Evolutionary conservation across 2,113 vertebrate species (phyloP), one percentile per base, ranked within the genome.

Genomic region (Ancistrus triradiatus): DNA sequence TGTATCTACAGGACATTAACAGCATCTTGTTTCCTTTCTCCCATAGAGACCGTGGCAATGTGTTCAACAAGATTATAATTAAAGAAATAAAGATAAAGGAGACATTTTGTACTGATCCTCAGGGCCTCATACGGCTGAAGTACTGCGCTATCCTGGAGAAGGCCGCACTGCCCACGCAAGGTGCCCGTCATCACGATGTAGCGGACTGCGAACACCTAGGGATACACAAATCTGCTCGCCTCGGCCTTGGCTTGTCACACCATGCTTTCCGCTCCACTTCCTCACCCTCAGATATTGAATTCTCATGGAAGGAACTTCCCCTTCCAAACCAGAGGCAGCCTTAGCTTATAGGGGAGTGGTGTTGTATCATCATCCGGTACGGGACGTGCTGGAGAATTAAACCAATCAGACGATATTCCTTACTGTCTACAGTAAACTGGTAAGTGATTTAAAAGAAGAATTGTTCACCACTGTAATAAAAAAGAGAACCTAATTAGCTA

Each of bases 251-350:
- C 58, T 37, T 48, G 51, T 67, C 68, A 49, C 18, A 21, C 58
- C 2, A 9, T 1, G 13, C 17, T 66, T 69, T 72, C 65, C 61
- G 44, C 69, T 75, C 35, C 40, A 55, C 59, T 69, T 65, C 55
- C 21, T 60, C 7, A 33, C 60, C 51, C 55, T 69, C 33, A 68
- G 43, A 58, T 22, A 47, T 57, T 7, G 27, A 44, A 68, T 57
- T 57, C 55, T 50, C 38, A 52, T 37, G 40, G 28, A 28, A 62
- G 13, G 10, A 22, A 15, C 4, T 6, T 49, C 37, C 35, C 17
- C 14, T 2, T 59, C 57, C 38, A 15, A 1, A 24, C 61, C 59
- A 31, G 19, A 60, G 38, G 44, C 43, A 28, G 27, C 15, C 21
- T 59, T 13, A 21, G 42, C 11, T 47, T 19, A n/a, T n/a, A n/a